A percentile compares a stretch with the other conserved stretches of the same genome.
Conservation (phyloP, 2,113 vertebrate genomes). For the Perca schrenkii region DNA sequence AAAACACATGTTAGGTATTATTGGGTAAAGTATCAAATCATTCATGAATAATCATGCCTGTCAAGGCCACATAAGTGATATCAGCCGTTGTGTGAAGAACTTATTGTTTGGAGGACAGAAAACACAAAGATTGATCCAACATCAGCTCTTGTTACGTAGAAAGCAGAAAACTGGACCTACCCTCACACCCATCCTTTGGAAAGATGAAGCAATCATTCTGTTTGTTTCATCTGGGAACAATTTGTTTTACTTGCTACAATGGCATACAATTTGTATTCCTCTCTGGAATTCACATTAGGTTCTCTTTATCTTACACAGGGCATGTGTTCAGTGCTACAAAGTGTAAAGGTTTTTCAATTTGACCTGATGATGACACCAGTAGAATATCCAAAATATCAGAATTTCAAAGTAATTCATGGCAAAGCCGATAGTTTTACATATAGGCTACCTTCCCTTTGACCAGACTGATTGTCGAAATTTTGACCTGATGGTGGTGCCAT, state of each 20-base stretch:
- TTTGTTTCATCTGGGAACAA: not conserved
- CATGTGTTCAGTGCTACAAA: no score
- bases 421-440: no score
- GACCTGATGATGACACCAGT: no score
- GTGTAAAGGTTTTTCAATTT: no score
- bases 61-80: not conserved
- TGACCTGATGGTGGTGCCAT: no score
- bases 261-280: not conserved
- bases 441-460: no score
- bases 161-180: not conserved
- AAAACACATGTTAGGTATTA: slow-evolving; percentile 44
- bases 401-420: no score
- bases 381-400: no score
- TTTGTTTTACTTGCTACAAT: not conserved
- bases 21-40: slow-evolving; percentile 7
- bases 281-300: not conserved
- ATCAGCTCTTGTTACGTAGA: slow-evolving; percentile 40
- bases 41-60: not conserved
- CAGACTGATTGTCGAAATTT: no score
- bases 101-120: slow-evolving; percentile 14
- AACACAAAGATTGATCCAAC: not conserved
- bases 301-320: not conserved
- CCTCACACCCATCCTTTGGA: not conserved
- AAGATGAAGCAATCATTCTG: not conserved
- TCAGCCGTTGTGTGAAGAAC: slow-evolving; percentile 17